Evolutionary conservation across 2,888 invertebrate genomes (phyloP).

Genomic region (Clusia tigrina): DNA sequence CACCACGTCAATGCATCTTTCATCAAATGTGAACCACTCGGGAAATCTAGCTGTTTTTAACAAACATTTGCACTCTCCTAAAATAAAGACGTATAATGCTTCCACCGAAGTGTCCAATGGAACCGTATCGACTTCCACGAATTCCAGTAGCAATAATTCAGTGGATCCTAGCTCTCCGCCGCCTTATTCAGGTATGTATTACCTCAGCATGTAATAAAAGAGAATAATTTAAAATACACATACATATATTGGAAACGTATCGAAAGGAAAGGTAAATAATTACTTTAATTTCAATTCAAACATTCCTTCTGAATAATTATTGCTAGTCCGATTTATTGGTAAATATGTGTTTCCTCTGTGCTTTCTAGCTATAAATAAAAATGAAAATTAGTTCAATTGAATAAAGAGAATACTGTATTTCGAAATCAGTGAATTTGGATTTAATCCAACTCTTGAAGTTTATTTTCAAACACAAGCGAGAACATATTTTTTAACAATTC

Average conservation of each 20-base stretch:
- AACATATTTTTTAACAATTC: too few species aligned
- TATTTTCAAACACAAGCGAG: too few species aligned
- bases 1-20: conserved; percentile 60
- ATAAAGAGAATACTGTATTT: too few species aligned
- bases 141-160: conserved; percentile 62
- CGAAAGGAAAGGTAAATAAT: background rate
- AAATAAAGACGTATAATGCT: conserved; percentile 48
- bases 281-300: background rate
- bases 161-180: conserved; percentile 62
- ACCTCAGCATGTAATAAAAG: too few species aligned
- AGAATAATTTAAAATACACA: background rate
- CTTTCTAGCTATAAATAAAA: too few species aligned
- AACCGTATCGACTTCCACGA: conserved; percentile 59
- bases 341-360: too few species aligned
- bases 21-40: conserved; percentile 56
- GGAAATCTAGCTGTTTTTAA: conserved; percentile 56
- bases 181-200: conserved; percentile 50
- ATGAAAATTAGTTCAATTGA: too few species aligned
- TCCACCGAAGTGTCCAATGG: conserved; percentile 55
- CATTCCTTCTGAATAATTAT: background rate
- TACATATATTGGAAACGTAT: background rate
- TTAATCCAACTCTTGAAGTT: too few species aligned
- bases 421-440: too few species aligned
- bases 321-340: conserved; percentile 4
- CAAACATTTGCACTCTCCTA: conserved; percentile 48